Evolutionary conservation across 2,797 vertebrate genomes (phyloP), one percentile per base, ranked within the genome.

Genomic region (Poecilia picta): DNA sequence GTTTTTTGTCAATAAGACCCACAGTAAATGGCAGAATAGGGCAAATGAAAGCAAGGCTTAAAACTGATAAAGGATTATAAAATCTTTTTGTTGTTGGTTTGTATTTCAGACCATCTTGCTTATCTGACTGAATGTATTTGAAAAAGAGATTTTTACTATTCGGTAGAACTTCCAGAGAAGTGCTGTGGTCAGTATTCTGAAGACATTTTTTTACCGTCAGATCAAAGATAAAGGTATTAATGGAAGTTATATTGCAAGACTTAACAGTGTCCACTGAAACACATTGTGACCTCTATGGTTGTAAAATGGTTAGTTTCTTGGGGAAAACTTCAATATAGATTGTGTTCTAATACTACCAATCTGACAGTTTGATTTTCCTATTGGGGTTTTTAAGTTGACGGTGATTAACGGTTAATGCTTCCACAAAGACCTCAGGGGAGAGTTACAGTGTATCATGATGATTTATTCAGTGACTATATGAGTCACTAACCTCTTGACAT

Each of bases 401-500:
- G 33, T 39, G 18, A 68, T 39, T 68, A 39, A 68, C 36, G 39
- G 64, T 68, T n/a, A 68, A 68, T 55, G 53, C 8, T 55, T 55
- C 8, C 1, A 3, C 23, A 55, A 57, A 16, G 28, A 62, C 57
- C 3, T 18, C 13, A 62, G 16, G 57, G 57, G 28, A 62, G 28
- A 6, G 15, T 33, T 62, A 62, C 57, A 33, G 57, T 62, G 57
- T 64, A 64, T 64, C 33, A 64, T 64, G 62, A 62, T 28, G 57
- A 64, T 36, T 64, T 64, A 64, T 64, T 64, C 31, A 64, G 16
- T 64, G 33, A 36, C 8, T 36, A 64, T 20, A 39, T 64, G 62
- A 64, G 62, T 64, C 62, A 64, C 62, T 36, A 64, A 64, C 62
- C 62, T 15, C 62, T 64, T 64, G 62, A 64, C 62, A 36, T 64